Percentiles rank a stretch among this genome's conserved stretches.
Evolutionary conservation across 2,888 invertebrate genomes (phyloP).

Genomic region (Drosophila lutescens): DNA sequence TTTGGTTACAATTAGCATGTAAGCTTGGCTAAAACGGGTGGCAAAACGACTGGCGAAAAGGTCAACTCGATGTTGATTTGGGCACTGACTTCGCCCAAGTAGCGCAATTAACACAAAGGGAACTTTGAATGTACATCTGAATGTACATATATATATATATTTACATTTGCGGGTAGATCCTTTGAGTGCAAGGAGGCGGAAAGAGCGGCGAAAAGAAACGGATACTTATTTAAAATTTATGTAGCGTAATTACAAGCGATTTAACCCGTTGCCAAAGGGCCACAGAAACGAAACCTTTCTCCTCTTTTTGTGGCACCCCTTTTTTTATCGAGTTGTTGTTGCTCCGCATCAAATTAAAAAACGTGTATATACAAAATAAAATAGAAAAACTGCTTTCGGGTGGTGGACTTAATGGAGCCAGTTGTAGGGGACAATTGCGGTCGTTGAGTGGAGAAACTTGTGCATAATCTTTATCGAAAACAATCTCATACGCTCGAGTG

Average conservation of each 20-base stretch:
- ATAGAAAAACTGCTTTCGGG: conserved; percentile 23
- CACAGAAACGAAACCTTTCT: conserved; percentile 16
- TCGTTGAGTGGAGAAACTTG: conserved; percentile 55
- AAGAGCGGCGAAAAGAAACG: conserved; percentile 73
- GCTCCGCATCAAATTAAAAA: conserved; percentile 48
- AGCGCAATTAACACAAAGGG: conserved; percentile 75
- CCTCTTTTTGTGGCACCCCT: conserved; percentile 7
- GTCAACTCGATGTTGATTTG: conserved; percentile 41
- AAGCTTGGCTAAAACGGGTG: conserved; percentile 44
- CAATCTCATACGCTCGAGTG: conserved; percentile 54
- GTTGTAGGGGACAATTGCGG: conserved; percentile 27
- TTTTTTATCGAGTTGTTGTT: conserved; percentile 24
- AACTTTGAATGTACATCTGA: conserved; percentile 43
- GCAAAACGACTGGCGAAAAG: conserved; percentile 27
- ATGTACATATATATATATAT: conserved; percentile 7
- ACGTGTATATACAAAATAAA: conserved; percentile 27
- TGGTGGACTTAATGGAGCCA: neutral
- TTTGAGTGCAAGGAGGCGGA: conserved; percentile 55
- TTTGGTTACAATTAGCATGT: conserved; percentile 77
- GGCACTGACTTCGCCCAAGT: conserved; percentile 46
- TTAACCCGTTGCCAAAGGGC: conserved; percentile 69
- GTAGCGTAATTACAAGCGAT: conserved; percentile 81
- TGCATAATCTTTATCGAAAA: conserved; percentile 75
- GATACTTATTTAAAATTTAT: conserved; percentile 81
- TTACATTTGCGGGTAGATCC: conserved; percentile 28